Conservation (phyloP, 2,113 vertebrate species). For the Chiloscyllium plagiosum region DNA sequence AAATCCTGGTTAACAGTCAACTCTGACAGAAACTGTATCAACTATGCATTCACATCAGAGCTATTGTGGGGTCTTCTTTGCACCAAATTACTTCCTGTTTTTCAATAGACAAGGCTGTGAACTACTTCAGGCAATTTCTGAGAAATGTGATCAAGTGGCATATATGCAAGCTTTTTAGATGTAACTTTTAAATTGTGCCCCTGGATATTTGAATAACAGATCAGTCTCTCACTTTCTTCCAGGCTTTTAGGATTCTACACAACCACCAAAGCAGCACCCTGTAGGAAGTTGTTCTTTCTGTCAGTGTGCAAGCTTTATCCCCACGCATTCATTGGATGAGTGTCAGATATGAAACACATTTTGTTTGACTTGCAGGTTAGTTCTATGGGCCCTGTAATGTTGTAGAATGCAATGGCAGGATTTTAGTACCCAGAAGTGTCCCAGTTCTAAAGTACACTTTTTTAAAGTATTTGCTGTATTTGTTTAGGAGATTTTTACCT, state of each 20-base stretch:
- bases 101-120: background rate
- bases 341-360: background rate
- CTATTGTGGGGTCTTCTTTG: background rate
- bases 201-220: background rate
- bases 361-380: background rate
- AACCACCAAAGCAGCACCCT: background rate
- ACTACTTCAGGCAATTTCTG: background rate
- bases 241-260: background rate
- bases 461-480: background rate
- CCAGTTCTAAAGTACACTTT: background rate
- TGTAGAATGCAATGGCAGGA: background rate
- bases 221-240: background rate
- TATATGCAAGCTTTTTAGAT: background rate
- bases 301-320: background rate
- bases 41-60: background rate
- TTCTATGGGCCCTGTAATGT: background rate
- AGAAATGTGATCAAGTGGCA: background rate
- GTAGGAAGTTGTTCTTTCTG: background rate
- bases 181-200: background rate
- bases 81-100: background rate
- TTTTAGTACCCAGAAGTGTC: background rate
- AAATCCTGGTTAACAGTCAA: background rate
- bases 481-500: background rate
- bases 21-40: background rate
- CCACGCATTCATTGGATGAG: background rate